Evolutionary conservation across 1,140 invertebrate species (phyloP).

Genomic region (Coboldia fuscipes): DNA sequence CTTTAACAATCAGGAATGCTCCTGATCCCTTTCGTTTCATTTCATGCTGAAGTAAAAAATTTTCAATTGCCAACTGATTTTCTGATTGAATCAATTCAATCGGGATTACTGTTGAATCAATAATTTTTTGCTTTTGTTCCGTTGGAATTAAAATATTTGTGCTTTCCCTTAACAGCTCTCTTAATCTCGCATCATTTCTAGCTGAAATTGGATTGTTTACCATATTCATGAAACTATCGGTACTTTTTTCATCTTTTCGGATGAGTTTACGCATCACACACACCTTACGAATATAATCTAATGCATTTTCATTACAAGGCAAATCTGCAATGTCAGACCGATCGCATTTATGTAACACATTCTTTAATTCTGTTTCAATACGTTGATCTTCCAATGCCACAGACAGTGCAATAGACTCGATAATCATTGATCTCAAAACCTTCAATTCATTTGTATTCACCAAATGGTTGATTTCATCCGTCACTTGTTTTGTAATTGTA

Average conservation of each 20-base stretch:
- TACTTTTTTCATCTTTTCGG: slow-evolving; percentile 35
- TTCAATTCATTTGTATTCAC: too few relatives aligned
- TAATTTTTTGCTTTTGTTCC: slow-evolving; percentile 29
- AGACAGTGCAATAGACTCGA: too few relatives aligned
- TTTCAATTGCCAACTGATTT: slow-evolving; percentile 51
- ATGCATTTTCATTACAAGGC: not conserved
- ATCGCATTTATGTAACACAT: not conserved
- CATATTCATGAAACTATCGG: slow-evolving; percentile 32
- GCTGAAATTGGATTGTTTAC: slow-evolving; percentile 40
- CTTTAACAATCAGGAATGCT: slow-evolving; percentile 50
- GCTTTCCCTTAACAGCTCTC: slow-evolving; percentile 45
- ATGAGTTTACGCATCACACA: slow-evolving; percentile 49
- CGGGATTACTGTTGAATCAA: slow-evolving; percentile 42
- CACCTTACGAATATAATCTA: slow-evolving; percentile 24
- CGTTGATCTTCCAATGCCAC: too few relatives aligned
- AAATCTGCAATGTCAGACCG: not conserved
- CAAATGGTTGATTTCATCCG: too few relatives aligned
- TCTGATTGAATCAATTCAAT: slow-evolving; percentile 35
- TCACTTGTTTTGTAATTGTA: too few relatives aligned
- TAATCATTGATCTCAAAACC: too few relatives aligned
- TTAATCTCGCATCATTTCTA: slow-evolving; percentile 37
- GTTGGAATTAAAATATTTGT: slow-evolving; percentile 42
- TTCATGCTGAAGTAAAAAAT: slow-evolving; percentile 39
- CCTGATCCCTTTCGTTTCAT: slow-evolving; percentile 26
- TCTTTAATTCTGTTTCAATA: too few relatives aligned